A percentile compares a stretch with the other conserved stretches of the same genome.
Conservation (phyloP, 2,888 invertebrate species). For the Abscondita cerata region DNA sequence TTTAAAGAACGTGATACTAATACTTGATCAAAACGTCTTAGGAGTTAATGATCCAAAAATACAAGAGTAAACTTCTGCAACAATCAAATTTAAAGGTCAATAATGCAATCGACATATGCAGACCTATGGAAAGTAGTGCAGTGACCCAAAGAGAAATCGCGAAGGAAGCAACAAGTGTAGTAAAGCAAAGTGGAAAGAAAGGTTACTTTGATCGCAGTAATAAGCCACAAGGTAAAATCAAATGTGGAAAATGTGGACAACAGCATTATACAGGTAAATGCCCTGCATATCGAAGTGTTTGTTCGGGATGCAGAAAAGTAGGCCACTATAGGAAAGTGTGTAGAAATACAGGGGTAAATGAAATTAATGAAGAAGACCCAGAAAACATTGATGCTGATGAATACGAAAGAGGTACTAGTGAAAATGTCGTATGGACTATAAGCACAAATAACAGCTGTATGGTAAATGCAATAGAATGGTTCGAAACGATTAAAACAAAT, state of each 20-base stretch:
- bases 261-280: neutral
- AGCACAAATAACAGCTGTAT: too few relatives aligned
- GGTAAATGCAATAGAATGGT: too few relatives aligned
- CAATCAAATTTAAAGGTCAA: neutral
- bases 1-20: neutral
- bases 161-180: too few relatives aligned
- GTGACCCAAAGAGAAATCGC: neutral
- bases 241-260: neutral
- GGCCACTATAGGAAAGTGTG: neutral
- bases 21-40: too few relatives aligned
- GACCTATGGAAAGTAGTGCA: neutral
- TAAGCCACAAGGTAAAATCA: too few relatives aligned
- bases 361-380: neutral
- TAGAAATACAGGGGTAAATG: neutral
- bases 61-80: neutral
- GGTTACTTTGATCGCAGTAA: neutral
- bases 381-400: neutral
- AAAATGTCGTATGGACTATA: too few relatives aligned
- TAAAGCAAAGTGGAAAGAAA: too few relatives aligned
- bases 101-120: neutral
- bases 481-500: too few relatives aligned
- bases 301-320: neutral
- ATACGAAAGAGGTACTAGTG: too few relatives aligned
- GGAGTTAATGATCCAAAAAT: too few relatives aligned
- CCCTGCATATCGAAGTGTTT: too few relatives aligned